A percentile compares a stretch with the other conserved stretches of the same genome.
Evolutionary conservation across 2,797 vertebrate genomes (phyloP).

Genomic region (Avahi laniger): DNA sequence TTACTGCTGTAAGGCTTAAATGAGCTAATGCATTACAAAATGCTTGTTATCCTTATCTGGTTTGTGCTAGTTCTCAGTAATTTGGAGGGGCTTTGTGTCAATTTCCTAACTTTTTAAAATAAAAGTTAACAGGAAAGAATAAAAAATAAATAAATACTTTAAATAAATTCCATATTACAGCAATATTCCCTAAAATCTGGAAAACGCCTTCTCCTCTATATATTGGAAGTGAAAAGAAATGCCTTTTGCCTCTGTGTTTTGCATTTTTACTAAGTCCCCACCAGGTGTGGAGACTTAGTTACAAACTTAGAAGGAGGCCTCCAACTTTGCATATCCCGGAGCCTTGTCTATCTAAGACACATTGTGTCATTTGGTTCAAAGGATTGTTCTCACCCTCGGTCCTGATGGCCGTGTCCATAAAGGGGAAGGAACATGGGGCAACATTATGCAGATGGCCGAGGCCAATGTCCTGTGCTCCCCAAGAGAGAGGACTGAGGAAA

Average conservation of each 20-base stretch:
- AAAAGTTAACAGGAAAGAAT: conserved; percentile 6
- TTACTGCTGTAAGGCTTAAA: neutral
- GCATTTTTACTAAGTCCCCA: neutral
- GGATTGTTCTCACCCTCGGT: neutral
- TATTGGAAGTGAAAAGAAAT: neutral
- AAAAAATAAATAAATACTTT: neutral
- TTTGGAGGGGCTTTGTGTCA: neutral
- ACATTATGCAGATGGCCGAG: neutral
- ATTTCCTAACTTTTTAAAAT: neutral
- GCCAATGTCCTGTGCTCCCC: accelerated
- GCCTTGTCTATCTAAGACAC: neutral
- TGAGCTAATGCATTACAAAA: neutral
- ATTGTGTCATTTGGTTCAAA: neutral
- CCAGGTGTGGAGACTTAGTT: too few species aligned
- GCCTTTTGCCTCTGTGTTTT: neutral
- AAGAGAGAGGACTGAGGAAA: accelerated
- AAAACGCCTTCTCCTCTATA: neutral
- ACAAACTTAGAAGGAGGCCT: neutral
- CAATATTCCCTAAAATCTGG: neutral
- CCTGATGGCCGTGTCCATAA: neutral
- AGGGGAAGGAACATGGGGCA: neutral
- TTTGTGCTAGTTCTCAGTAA: neutral
- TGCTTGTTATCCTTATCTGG: neutral
- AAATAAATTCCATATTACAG: neutral
- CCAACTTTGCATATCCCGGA: neutral